These are phyloP conservation scores for Stichodactyla helianthus DNA, from an alignment of 64 coral and sea anemone genomes.

Conservation along the genomic window DNA sequence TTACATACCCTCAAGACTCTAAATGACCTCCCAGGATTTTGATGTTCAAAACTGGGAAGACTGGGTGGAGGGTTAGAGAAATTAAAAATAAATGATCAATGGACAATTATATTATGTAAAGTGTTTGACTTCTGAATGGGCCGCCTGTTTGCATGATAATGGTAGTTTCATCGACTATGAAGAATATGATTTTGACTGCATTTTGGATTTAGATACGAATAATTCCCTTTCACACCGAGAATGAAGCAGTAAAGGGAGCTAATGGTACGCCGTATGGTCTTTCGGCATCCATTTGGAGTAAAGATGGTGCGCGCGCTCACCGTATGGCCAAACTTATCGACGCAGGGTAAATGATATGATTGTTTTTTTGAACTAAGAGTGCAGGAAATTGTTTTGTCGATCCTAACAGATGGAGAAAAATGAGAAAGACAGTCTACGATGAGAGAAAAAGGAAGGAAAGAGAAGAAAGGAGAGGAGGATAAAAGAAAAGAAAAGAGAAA, in stretches of 20 bases:
- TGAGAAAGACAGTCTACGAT: too few species aligned
- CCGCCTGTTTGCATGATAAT: too few species aligned
- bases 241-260: conserved; percentile 25
- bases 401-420: too few species aligned
- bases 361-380: not conserved
- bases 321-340: conserved; percentile 31
- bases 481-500: not conserved
- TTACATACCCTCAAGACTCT: too few species aligned
- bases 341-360: conserved; percentile 23
- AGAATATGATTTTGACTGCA: not conserved
- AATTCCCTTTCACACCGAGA: conserved; percentile 40
- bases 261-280: conserved; percentile 42
- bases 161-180: not conserved
- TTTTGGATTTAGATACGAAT: conserved; percentile 39
- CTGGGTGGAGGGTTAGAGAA: too few species aligned
- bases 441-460: too few species aligned
- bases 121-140: not conserved
- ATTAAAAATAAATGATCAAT: too few species aligned
- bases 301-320: conserved; percentile 29
- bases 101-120: too few species aligned
- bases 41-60: too few species aligned
- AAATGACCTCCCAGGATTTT: too few species aligned
- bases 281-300: conserved; percentile 48
- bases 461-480: too few species aligned
- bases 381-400: too few species aligned